phyloP scores from a whole-genome alignment of 2,113 vertebrate species.

The Argyrosomus japonicus region DNA sequence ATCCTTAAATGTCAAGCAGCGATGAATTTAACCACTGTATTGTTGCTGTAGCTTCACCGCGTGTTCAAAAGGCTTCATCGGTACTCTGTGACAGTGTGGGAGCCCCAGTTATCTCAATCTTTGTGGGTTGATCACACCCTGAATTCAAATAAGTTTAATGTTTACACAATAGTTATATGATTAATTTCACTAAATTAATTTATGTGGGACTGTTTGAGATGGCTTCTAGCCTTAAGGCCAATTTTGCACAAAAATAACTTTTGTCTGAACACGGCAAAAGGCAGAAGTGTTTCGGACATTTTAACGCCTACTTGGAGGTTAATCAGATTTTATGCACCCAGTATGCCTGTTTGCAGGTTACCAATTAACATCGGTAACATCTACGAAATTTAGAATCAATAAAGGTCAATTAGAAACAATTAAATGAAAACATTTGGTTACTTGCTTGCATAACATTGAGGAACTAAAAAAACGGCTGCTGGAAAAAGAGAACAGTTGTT shows the following conservation, averaged over 20 bases:
- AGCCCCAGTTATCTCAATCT: neutral
- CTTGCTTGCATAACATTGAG: no score
- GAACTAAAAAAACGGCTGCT: no score
- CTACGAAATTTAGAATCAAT: no score
- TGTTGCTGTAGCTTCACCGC: neutral
- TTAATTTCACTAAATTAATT: neutral
- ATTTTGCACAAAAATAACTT: neutral
- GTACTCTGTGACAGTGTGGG: neutral
- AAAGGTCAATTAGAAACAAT: no score
- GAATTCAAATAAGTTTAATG: neutral
- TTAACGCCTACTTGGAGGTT: no score
- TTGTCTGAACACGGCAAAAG: neutral
- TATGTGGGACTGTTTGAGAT: neutral
- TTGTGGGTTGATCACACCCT: conserved; percentile 20
- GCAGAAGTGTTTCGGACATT: neutral
- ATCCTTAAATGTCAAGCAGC: neutral
- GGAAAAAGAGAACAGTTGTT: no score
- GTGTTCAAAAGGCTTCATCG: neutral
- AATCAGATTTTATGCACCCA: no score
- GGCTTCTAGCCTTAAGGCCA: neutral
- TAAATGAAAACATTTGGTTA: no score
- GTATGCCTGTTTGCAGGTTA: no score
- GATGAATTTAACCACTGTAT: neutral
- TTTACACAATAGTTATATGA: neutral
- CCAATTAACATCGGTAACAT: no score